These are phyloP conservation scores for Drosophila putrida DNA, from an alignment of 2,888 invertebrate species.

Conservation along the genomic window DNA sequence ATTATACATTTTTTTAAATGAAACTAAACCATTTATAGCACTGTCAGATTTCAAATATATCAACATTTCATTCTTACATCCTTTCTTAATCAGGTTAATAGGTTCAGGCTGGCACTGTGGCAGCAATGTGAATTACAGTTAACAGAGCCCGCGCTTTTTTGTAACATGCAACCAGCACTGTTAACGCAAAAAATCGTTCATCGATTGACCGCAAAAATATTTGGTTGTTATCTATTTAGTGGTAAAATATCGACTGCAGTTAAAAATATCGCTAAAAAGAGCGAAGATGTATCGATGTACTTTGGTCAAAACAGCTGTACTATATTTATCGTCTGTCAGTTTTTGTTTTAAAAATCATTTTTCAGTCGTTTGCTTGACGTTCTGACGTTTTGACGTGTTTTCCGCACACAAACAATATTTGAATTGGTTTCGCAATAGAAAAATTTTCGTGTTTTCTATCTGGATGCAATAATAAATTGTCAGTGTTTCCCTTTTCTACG, in stretches of 20 bases:
- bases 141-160: neutral
- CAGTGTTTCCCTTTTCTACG: conserved; percentile 53
- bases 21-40: too few species aligned
- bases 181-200: neutral
- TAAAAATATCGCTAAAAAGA: neutral
- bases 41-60: too few species aligned
- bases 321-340: conserved; percentile 42
- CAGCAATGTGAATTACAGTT: neutral
- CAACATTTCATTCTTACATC: too few species aligned
- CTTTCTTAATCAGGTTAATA: too few species aligned
- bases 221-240: neutral
- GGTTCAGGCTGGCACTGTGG: too few species aligned
- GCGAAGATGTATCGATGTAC: conserved; percentile 13
- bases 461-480: conserved; percentile 68
- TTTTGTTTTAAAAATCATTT: conserved; percentile 72
- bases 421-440: conserved; percentile 73
- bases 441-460: conserved; percentile 72
- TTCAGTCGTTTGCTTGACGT: conserved; percentile 75
- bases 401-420: conserved; percentile 65
- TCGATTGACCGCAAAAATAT: neutral
- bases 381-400: conserved; percentile 67
- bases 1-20: neutral
- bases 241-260: conserved; percentile 11
- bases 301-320: conserved; percentile 49
- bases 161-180: neutral